phyloP scores from a whole-genome alignment of 2,888 invertebrate species.

The Acleris emargana region DNA sequence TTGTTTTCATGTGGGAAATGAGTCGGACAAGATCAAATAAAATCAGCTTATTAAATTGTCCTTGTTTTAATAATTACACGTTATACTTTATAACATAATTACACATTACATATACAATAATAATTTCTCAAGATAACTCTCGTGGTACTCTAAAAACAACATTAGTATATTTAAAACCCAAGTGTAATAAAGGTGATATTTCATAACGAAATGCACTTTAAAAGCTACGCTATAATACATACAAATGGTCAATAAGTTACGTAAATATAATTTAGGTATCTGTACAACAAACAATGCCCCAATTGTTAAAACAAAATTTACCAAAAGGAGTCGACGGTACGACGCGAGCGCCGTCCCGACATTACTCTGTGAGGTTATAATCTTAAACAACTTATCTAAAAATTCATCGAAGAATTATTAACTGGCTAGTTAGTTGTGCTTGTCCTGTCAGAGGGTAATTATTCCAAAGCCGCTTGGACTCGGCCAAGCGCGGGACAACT shows the following conservation, averaged over 20 bases:
- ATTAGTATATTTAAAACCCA: constrained; percentile 71
- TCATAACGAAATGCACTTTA: constrained; percentile 77
- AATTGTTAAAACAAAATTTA: constrained; percentile 38
- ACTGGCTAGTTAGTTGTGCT: too few species aligned
- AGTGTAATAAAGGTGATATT: constrained; percentile 69
- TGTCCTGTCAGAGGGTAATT: too few species aligned
- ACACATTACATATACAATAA: constrained; percentile 82
- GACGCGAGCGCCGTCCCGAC: too few species aligned
- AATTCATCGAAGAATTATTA: too few species aligned
- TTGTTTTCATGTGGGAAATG: neutral
- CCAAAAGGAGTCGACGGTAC: constrained; percentile 28
- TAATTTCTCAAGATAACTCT: constrained; percentile 81
- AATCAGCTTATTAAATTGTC: constrained; percentile 70
- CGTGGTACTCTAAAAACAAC: constrained; percentile 74
- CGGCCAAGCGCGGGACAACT: too few species aligned
- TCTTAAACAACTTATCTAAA: too few species aligned
- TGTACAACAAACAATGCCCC: constrained; percentile 68
- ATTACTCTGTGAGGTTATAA: too few species aligned
- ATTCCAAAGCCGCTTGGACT: too few species aligned
- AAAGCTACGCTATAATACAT: constrained; percentile 69
- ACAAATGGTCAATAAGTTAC: constrained; percentile 78
- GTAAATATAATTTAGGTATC: constrained; percentile 81
- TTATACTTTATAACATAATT: constrained; percentile 84
- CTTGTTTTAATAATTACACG: constrained; percentile 82
- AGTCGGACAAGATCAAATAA: constrained; percentile 47